phyloP scores from a whole-genome alignment of 2,888 invertebrate species.

The Drosophila phalerata region DNA sequence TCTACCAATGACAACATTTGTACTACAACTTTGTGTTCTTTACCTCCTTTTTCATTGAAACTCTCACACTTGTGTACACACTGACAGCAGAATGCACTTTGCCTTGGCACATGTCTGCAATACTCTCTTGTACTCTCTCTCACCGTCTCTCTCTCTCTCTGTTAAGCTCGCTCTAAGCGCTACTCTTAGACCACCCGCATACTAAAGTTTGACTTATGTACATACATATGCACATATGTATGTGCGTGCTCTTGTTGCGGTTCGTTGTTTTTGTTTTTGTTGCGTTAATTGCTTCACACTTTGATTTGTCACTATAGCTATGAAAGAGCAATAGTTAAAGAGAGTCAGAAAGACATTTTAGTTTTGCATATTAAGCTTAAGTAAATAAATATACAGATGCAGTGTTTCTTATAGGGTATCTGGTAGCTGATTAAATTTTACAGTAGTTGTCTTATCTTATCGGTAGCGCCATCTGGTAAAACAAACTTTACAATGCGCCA shows the following conservation, averaged over 20 bases:
- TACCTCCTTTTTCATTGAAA: slow-evolving; percentile 21
- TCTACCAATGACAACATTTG: slow-evolving; percentile 50
- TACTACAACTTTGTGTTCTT: slow-evolving; percentile 34
- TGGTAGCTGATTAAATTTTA: background rate
- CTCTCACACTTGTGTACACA: slow-evolving; percentile 31
- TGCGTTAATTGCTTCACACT: slow-evolving; percentile 18
- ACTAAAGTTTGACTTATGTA: slow-evolving; percentile 20
- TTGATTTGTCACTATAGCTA: slow-evolving; percentile 1
- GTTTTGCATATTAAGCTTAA: background rate
- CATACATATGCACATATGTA: too few species aligned
- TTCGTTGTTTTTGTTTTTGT: slow-evolving; percentile 4
- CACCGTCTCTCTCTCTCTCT: slow-evolving; percentile 17
- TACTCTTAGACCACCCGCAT: slow-evolving; percentile 46
- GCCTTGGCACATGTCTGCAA: slow-evolving; percentile 41
- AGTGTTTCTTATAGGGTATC: background rate
- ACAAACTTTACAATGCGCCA: slow-evolving; percentile 37
- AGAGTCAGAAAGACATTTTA: background rate
- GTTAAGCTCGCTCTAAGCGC: slow-evolving; percentile 16
- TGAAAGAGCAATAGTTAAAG: background rate
- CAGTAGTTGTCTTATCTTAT: slow-evolving; percentile 50
- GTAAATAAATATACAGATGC: background rate
- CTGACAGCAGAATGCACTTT: slow-evolving; percentile 39
- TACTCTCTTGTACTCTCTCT: slow-evolving; percentile 12
- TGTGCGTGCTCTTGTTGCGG: background rate
- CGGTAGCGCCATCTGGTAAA: slow-evolving; percentile 34